Evolutionary conservation across 2,797 vertebrate species (phyloP), one percentile per base, ranked within the genome.

Genomic region (Pseudomugil gertrudae): DNA sequence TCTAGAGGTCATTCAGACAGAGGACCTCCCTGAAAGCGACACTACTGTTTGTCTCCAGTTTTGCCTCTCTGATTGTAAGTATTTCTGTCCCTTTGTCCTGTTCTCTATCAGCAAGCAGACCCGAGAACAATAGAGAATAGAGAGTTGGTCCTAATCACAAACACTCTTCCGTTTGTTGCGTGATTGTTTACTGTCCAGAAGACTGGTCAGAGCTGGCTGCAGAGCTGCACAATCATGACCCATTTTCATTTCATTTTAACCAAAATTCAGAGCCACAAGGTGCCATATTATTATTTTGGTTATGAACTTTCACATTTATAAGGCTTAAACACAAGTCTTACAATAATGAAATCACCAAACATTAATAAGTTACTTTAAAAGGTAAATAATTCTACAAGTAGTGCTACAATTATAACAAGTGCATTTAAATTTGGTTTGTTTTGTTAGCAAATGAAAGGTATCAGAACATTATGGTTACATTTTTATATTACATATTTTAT

Each of bases 111-210:
- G 68, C 66, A 57, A 81, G 64, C 60, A 66, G 60, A 27, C 52
- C 50, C 57, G n/a, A 80, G 72, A 85, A 90, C 88, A 89, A 88
- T 89, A 23, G 55, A 78, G 66, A 84, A 85, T 67, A 63, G 69
- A 76, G 57, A 75, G 30, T 47, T 71, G 68, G 51, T 67, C 76
- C 66, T 69, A 76, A 79, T 79, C 77, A 69, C 69, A 78, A 23
- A 72, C 60, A 66, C 57, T 72, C 73, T 80, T 88, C 83, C 63
- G 76, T 53, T 77, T 26, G 15, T 66, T 30, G 60, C 19, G 3
- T 65, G 71, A 38, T 59, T 59, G 45, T 26, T 7, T 52, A 32
- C 45, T 61, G 66, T 24, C 60, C 52, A 36, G 74, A 80, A 74
- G 58, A 69, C 21, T 61, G 53, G 63, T 74, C 71, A 57, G 67